Base-by-base conservation (phyloP, 2,888 invertebrate species). In the Platycheirus albimanus region DNA sequence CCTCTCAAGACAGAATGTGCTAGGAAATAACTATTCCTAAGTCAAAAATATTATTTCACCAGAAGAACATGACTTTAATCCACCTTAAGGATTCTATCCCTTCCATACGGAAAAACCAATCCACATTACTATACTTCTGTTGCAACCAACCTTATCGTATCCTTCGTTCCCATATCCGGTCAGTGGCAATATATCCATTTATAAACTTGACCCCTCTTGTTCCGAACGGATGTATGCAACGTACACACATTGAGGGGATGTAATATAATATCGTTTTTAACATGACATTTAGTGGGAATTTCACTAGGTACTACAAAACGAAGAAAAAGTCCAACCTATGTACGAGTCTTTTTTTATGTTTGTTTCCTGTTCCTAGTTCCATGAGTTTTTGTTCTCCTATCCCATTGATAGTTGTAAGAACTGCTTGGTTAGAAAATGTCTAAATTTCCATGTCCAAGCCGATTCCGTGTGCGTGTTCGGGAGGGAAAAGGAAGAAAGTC, bases 261-360 rank as follows among this genome's bases (percentile, higher is more conserved):
- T 81, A 81, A 81, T 81, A 71, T 67, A 77, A 81, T 81, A 81
- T 81, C 81, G 66, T 77, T 77, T 81, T 72, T 72, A 74, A 81
- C 81, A 81, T 71, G 77, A 81, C 81, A 71, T 81, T 81, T 81
- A 81, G 77, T 81, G 76, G 77, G 81, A 81, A 77, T 81, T 81
- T 49, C n/a, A n/a, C n/a, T n/a, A n/a, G n/a, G n/a, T n/a, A n/a
- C n/a, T n/a, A n/a, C n/a, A n/a, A n/a, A n/a, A n/a, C n/a, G n/a
- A n/a, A n/a, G n/a, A n/a, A n/a, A n/a, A n/a, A n/a, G n/a, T n/a
- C n/a, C n/a, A n/a, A n/a, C n/a, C n/a, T n/a, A n/a, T n/a, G n/a
- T n/a, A n/a, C n/a, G n/a, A n/a, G n/a, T n/a, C n/a, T n/a, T n/a
- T n/a, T n/a, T 61, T 45, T 61, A 24, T 19, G 45, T 19, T 19